phyloP scores from a whole-genome alignment of 2,888 invertebrate species.

The Ophioninae sp. region DNA sequence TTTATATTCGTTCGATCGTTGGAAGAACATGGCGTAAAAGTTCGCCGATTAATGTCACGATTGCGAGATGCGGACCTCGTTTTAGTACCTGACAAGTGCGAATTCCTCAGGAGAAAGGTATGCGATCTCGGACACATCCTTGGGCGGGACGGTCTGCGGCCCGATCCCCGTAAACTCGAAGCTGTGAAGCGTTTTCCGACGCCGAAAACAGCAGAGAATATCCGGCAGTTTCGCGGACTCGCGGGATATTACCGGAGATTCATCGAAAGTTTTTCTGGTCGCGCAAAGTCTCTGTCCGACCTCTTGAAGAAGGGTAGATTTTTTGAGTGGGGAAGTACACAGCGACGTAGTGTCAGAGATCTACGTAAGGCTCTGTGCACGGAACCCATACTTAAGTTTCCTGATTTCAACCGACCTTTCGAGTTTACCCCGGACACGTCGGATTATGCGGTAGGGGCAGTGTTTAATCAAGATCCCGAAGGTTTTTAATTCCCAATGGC shows the following conservation, averaged over 20 bases:
- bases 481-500: constrained; percentile 45
- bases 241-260: too few species aligned
- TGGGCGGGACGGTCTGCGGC: constrained; percentile 54
- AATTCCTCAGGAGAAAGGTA: constrained; percentile 33
- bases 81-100: constrained; percentile 27
- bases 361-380: too few species aligned
- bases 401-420: constrained; percentile 56
- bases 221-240: constrained; percentile 21
- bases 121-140: constrained; percentile 56
- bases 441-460: constrained; percentile 41
- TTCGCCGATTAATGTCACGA: not conserved
- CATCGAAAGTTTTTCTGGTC: too few species aligned
- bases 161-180: constrained; percentile 47
- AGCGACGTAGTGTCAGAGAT: too few species aligned
- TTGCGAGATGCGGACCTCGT: constrained; percentile 1
- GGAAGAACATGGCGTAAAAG: not conserved
- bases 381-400: constrained; percentile 48
- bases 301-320: too few species aligned
- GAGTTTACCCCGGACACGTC: constrained; percentile 50
- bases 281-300: too few species aligned
- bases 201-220: constrained; percentile 22
- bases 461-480: constrained; percentile 48
- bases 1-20: not conserved
- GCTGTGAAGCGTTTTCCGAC: constrained; percentile 49
- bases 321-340: too few species aligned